phyloP scores from a whole-genome alignment of 2,888 invertebrate species.

The Cheiracanthium punctorium region DNA sequence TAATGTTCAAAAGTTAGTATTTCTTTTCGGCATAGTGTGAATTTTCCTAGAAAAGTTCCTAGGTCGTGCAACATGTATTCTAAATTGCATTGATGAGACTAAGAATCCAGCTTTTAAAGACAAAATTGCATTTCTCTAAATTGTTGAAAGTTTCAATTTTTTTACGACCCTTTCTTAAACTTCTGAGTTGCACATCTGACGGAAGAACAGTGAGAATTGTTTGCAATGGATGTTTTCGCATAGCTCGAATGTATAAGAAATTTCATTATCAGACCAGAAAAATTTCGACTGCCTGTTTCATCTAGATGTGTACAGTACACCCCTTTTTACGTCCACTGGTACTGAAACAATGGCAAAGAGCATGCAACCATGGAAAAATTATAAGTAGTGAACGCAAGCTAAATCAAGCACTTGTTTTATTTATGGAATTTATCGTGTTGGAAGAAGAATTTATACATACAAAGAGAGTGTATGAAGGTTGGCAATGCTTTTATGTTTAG shows the following conservation, averaged over 20 bases:
- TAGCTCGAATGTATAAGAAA: constrained; percentile 40
- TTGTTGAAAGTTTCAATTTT: too few species aligned
- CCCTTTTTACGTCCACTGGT: constrained; percentile 64
- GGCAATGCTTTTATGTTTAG: constrained; percentile 39
- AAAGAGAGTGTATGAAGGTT: constrained; percentile 12
- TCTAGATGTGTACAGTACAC: constrained; percentile 61
- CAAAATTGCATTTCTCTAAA: too few species aligned
- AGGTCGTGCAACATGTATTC: background rate
- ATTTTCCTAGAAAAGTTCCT: background rate
- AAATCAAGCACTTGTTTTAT: constrained; percentile 47
- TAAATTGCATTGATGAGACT: too few species aligned
- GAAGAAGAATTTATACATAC: constrained; percentile 37
- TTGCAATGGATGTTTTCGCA: constrained; percentile 23
- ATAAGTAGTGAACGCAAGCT: constrained; percentile 21
- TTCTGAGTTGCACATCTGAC: constrained; percentile 36
- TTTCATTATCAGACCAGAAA: constrained; percentile 43
- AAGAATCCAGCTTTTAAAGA: too few species aligned
- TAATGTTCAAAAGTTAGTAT: background rate
- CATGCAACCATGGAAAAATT: background rate
- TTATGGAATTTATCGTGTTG: constrained; percentile 51
- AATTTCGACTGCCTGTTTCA: constrained; percentile 56
- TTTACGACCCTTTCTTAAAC: too few species aligned
- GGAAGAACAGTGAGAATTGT: background rate
- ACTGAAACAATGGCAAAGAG: constrained; percentile 40
- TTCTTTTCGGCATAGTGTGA: background rate